Percentiles rank a stretch among this genome's conserved stretches.
phyloP scores from a whole-genome alignment of 2,113 vertebrate species.

The Sclerurus mexicanus region DNA sequence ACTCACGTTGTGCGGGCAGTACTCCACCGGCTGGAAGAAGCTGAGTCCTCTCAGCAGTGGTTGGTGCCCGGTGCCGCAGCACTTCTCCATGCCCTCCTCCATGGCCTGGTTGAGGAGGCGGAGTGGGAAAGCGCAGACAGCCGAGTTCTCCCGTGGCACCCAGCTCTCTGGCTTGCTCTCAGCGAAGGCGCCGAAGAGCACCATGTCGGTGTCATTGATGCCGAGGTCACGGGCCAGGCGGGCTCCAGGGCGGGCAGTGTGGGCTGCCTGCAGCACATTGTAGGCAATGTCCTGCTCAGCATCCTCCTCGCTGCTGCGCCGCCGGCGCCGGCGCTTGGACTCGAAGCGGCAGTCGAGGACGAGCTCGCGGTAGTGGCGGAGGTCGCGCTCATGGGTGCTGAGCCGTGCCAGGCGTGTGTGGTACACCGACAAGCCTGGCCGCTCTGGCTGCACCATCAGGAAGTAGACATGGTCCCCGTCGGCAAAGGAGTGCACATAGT shows the following conservation, averaged over 20 bases:
- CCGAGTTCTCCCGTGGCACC: constrained; percentile 69
- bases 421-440: constrained; percentile 1
- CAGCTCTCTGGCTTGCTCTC: constrained; percentile 61
- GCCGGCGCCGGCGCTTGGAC: constrained; percentile 82
- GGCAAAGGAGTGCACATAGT: constrained; percentile 87
- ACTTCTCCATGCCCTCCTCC: constrained; percentile 80
- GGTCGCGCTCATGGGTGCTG: constrained; percentile 70
- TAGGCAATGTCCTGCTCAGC: constrained; percentile 72
- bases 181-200: constrained; percentile 87
- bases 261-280: constrained; percentile 87
- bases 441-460: constrained; percentile 84
- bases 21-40: constrained; percentile 84
- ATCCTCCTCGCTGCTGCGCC: not conserved
- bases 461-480: constrained; percentile 85
- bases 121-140: constrained; percentile 90
- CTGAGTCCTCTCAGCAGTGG: constrained; percentile 80
- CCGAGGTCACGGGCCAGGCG: constrained; percentile 83
- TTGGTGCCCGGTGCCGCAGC: constrained; percentile 73
- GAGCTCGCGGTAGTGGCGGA: constrained; percentile 86
- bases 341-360: constrained; percentile 87
- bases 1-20: constrained; percentile 90
- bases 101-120: constrained; percentile 80
- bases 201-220: constrained; percentile 72
- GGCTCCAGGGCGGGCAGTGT: constrained; percentile 77
- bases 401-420: constrained; percentile 87